These are phyloP conservation scores for Drosophila yooni DNA, from an alignment of 2,888 invertebrate species.

Conservation along the genomic window DNA sequence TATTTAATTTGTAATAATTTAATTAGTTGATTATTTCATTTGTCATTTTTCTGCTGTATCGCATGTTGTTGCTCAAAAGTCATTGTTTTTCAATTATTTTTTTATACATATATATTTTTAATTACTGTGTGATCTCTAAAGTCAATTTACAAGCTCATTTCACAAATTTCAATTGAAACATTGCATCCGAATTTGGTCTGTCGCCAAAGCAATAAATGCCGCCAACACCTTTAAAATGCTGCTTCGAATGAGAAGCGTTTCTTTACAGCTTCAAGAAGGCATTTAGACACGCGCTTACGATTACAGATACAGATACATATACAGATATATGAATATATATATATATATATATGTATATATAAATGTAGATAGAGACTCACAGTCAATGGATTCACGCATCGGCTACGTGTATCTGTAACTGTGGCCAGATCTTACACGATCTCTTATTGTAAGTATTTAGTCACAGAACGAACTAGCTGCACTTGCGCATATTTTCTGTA, in stretches of 20 bases:
- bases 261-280: constrained; percentile 10
- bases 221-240: constrained; percentile 50
- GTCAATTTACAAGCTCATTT: constrained; percentile 41
- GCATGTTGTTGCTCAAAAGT: constrained; percentile 44
- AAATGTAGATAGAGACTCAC: constrained; percentile 7
- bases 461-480: constrained; percentile 4
- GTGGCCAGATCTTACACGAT: constrained; percentile 9
- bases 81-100: constrained; percentile 24
- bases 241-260: constrained; percentile 7
- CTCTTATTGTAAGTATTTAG: constrained; percentile 3
- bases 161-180: constrained; percentile 62
- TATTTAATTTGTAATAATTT: background rate
- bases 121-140: constrained; percentile 35
- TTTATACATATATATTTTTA: constrained; percentile 12
- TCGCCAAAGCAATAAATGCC: constrained; percentile 13
- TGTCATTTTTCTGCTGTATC: constrained; percentile 4
- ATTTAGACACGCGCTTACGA: constrained; percentile 69
- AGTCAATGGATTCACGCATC: constrained; percentile 42
- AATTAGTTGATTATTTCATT: background rate
- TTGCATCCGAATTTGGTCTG: constrained; percentile 62
- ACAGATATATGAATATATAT: background rate
- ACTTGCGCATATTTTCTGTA: constrained; percentile 15
- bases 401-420: constrained; percentile 35
- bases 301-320: constrained; percentile 18
- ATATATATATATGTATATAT: background rate